Base-by-base conservation (phyloP, 1,140 invertebrate genomes). In the Nephotettix cincticeps region DNA sequence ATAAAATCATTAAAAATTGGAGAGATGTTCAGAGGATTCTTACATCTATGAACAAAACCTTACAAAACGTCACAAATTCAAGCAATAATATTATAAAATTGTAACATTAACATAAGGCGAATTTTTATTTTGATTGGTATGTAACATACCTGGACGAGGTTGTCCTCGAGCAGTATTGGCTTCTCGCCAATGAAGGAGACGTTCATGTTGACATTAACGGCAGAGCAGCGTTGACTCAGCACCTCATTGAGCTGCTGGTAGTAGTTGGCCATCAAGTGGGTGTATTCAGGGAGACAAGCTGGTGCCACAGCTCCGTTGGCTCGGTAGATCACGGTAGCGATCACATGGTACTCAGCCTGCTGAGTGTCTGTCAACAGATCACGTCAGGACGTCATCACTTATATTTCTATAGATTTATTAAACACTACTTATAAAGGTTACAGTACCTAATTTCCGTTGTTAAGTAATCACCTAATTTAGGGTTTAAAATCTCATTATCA, bases 171-270 rank as follows among this genome's bases (percentile, higher is more conserved):
- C 19, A 95, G 80, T 67, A 82, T 83, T 45, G 93, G 91, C 76
- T 89, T 86, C 1, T 92, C 90, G 76, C 92, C 90, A 0, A 95
- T 84, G 76, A 98, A 96, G 0, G 92, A 91, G 1, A 97, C 94
- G 78, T 96, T 96, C 86, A 97, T 97, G 76, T 95, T 93, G 0
- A 98, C 94, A 78, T 96, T 96, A 1, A 98, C 92, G 27, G 93
- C 94, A 0, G 95, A 97, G 82, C 96, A 99, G 76, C 95, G 87
- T 77, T 95, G 90, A 1, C 93, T 95, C 4, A 98, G 82, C 72
- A 95, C 85, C 70, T 84, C 86, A 77, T 97, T 95, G 0, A 99
- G 80, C 56, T 88, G 88, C 17, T 82, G 80, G 75, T 97, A 96
- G 77, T 93, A 91, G 75, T 94, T 90, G 2, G 91, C 82, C 68